phyloP scores from a whole-genome alignment of 2,113 vertebrate species.

The Gymnorhina tibicen region DNA sequence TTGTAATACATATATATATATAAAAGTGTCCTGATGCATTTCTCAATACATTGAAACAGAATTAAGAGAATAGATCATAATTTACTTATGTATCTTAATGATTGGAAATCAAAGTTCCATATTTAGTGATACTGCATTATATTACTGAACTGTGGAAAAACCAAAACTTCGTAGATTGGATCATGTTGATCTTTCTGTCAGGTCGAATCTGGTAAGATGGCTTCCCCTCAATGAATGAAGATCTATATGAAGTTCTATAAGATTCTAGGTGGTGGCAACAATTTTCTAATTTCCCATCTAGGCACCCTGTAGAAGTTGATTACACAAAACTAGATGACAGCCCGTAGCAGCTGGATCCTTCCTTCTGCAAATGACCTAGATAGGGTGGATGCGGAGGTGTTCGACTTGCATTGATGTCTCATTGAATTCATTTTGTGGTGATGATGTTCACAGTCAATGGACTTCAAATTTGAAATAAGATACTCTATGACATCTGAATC shows the following conservation, averaged over 20 bases:
- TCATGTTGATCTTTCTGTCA: neutral
- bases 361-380: neutral
- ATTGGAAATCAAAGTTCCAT: neutral
- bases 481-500: neutral
- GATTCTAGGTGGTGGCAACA: neutral
- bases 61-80: neutral
- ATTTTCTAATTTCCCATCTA: too few relatives aligned
- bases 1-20: neutral
- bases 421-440: neutral
- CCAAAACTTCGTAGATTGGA: neutral
- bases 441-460: neutral
- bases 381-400: neutral
- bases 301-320: neutral
- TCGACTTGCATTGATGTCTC: neutral
- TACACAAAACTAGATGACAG: neutral
- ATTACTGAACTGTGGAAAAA: neutral
- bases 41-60: neutral
- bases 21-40: neutral
- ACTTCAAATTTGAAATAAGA: neutral
- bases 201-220: neutral
- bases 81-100: neutral
- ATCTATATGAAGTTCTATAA: neutral
- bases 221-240: neutral
- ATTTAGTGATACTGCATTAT: neutral
- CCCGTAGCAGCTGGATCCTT: neutral